phyloP scores from a whole-genome alignment of 2,113 vertebrate genomes.

The Theristicus caerulescens region DNA sequence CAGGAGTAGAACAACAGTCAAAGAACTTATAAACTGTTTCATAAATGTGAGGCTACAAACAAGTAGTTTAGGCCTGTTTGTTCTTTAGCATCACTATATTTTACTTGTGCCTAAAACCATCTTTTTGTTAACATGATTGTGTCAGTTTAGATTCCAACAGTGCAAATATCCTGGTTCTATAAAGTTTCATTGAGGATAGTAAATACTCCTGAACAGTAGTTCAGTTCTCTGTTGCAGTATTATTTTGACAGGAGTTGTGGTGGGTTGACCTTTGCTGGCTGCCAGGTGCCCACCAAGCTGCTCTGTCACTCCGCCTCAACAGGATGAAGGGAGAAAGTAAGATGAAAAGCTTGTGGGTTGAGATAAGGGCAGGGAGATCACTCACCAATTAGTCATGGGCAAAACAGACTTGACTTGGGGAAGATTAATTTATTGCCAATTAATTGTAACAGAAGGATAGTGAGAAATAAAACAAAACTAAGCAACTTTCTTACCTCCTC shows the following conservation, averaged over 20 bases:
- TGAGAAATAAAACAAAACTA: background rate
- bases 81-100: background rate
- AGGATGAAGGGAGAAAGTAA: background rate
- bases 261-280: background rate
- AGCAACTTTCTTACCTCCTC: rapidly evolving
- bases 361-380: background rate
- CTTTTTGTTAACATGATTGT: background rate
- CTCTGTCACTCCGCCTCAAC: background rate
- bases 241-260: background rate
- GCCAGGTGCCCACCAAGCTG: background rate
- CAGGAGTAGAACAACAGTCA: background rate
- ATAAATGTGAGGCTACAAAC: background rate
- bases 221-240: background rate
- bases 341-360: background rate
- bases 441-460: background rate
- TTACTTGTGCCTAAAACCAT: background rate
- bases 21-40: rapidly evolving
- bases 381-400: background rate
- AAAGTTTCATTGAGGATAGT: background rate
- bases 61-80: background rate
- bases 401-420: background rate
- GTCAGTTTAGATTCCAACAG: background rate
- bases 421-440: background rate
- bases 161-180: background rate
- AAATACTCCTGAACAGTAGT: background rate